Percentiles rank a stretch among this genome's conserved stretches.
phyloP scores from a whole-genome alignment of 1,140 invertebrate genomes.

The Diachasma alloeum region DNA sequence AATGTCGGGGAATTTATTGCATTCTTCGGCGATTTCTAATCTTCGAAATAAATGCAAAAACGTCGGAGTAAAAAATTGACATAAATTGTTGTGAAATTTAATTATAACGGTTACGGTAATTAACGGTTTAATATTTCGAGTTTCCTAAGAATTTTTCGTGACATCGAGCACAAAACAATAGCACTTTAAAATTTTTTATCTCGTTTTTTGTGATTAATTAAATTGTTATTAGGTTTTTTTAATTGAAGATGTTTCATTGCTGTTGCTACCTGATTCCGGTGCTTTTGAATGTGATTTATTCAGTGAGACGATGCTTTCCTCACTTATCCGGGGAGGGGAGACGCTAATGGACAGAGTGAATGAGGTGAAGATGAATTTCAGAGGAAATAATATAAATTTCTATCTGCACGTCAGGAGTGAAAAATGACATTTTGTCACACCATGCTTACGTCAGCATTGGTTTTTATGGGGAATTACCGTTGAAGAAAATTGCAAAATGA shows the following conservation, averaged over 20 bases:
- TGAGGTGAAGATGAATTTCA: constrained; percentile 4
- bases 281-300: not conserved
- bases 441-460: not conserved
- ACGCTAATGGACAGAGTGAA: not conserved
- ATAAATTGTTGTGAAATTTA: too few relatives aligned
- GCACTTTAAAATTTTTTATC: not conserved
- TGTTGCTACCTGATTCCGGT: not conserved
- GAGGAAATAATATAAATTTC: not conserved
- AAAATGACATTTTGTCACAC: not conserved
- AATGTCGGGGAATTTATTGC: not conserved
- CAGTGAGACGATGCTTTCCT: not conserved
- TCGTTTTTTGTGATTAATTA: not conserved
- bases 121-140: too few relatives aligned
- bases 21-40: not conserved
- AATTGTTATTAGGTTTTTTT: not conserved
- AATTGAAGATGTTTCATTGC: not conserved
- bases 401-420: not conserved
- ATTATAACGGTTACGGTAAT: too few relatives aligned
- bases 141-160: not conserved
- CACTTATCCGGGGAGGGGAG: not conserved
- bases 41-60: not conserved
- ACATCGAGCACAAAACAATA: not conserved
- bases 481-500: not conserved
- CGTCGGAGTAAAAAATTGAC: not conserved
- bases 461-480: not conserved